Evolutionary conservation across 2,113 vertebrate genomes (phyloP).

Genomic region (Penelope pileata): DNA sequence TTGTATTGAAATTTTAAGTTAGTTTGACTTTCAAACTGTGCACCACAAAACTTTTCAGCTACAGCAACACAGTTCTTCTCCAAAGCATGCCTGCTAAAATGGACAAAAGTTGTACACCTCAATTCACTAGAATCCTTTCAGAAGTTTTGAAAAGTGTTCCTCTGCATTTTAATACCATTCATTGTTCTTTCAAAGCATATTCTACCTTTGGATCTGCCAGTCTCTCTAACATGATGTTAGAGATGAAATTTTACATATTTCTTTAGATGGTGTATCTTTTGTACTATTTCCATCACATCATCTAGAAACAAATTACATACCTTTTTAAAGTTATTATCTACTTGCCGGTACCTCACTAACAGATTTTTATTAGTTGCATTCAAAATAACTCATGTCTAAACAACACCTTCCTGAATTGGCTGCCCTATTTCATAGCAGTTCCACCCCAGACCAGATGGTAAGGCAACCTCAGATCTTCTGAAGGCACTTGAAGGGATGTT

Average conservation of each 20-base stretch:
- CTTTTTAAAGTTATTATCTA: not conserved
- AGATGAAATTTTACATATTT: not conserved
- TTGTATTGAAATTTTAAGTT: not conserved
- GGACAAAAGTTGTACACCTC: not conserved
- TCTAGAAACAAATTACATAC: not conserved
- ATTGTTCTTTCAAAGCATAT: not conserved
- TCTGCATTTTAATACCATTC: not conserved
- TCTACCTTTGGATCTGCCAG: not conserved
- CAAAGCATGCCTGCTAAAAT: not conserved
- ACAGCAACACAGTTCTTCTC: not conserved
- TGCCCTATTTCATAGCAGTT: not conserved
- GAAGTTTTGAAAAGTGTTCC: not conserved
- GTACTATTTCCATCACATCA: not conserved
- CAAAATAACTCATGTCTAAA: not conserved
- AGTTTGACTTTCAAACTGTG: not conserved
- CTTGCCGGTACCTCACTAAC: not conserved
- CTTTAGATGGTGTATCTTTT: not conserved
- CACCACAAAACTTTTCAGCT: not conserved
- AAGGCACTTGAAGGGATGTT: not conserved
- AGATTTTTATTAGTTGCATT: not conserved
- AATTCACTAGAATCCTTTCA: not conserved
- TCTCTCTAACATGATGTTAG: not conserved
- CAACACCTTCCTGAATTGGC: not conserved
- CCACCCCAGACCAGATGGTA: not conserved
- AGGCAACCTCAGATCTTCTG: not conserved